Evolutionary conservation across 2,113 vertebrate species (phyloP).

Genomic region (Bubalus kerabau): DNA sequence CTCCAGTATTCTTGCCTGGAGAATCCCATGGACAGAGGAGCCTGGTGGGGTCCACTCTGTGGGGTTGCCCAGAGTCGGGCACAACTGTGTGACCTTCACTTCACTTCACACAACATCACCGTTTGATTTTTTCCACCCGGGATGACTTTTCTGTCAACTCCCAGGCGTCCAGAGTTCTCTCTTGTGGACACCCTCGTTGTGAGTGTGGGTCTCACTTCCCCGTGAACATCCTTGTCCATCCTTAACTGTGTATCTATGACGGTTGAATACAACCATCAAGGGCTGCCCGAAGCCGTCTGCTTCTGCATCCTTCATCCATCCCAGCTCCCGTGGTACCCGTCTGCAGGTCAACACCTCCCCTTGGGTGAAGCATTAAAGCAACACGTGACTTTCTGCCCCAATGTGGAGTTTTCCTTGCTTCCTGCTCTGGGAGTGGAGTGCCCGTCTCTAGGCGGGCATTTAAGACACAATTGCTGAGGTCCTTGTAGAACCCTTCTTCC

Average conservation of each 20-base stretch:
- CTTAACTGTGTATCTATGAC: accelerated
- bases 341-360: accelerated
- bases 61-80: neutral
- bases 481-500: neutral
- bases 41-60: neutral
- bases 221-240: accelerated
- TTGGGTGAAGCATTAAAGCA: accelerated
- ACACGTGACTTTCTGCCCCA: neutral
- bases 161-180: neutral
- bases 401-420: accelerated
- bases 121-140: neutral
- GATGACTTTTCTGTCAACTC: accelerated
- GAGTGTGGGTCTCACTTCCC: accelerated
- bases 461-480: accelerated
- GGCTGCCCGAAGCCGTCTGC: accelerated
- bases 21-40: neutral
- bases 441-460: accelerated
- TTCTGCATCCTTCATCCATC: neutral
- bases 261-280: accelerated
- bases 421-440: no score
- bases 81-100: neutral
- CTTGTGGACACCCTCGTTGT: accelerated
- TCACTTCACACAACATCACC: neutral
- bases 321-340: accelerated
- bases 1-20: neutral